Percentiles rank a stretch among this genome's conserved stretches.
phyloP scores from a whole-genome alignment of 2,888 invertebrate genomes.

The Julus scanicus region DNA sequence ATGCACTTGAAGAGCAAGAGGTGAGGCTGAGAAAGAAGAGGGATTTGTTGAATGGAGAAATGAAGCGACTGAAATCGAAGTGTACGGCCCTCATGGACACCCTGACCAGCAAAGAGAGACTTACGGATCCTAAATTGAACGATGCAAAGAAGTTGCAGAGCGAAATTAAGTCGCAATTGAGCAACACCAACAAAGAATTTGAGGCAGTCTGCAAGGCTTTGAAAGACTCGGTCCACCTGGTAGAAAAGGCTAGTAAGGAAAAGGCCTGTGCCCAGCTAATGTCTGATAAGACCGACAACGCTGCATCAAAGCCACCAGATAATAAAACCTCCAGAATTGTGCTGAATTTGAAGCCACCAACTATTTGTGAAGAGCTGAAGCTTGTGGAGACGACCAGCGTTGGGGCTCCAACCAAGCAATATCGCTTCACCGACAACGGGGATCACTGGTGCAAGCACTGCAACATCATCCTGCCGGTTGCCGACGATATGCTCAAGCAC shows the following conservation, averaged over 20 bases:
- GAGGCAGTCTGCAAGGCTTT: not conserved
- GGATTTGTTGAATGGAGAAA: constrained; percentile 60
- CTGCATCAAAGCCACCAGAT: not conserved
- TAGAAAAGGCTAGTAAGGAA: not conserved
- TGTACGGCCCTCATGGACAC: constrained; percentile 63
- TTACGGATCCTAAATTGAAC: constrained; percentile 63
- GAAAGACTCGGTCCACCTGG: not conserved
- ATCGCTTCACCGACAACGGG: constrained; percentile 64
- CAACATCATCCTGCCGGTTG: constrained; percentile 59
- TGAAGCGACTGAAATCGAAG: constrained; percentile 62
- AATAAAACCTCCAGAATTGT: not conserved
- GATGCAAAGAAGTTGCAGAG: constrained; percentile 64
- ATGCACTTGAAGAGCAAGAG: constrained; percentile 40
- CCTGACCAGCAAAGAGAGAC: constrained; percentile 62
- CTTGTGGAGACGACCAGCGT: not conserved
- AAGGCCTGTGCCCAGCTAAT: not conserved
- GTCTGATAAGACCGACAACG: not conserved
- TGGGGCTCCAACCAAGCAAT: constrained; percentile 50
- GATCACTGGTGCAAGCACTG: constrained; percentile 65
- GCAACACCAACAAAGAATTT: not conserved
- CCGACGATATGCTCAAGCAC: constrained; percentile 60
- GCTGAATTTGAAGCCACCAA: not conserved
- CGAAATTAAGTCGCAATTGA: constrained; percentile 63
- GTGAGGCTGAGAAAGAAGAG: constrained; percentile 52
- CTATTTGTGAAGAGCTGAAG: not conserved